Base-by-base conservation (phyloP, 2,797 vertebrate species). In the Crypturellus tataupa region DNA sequence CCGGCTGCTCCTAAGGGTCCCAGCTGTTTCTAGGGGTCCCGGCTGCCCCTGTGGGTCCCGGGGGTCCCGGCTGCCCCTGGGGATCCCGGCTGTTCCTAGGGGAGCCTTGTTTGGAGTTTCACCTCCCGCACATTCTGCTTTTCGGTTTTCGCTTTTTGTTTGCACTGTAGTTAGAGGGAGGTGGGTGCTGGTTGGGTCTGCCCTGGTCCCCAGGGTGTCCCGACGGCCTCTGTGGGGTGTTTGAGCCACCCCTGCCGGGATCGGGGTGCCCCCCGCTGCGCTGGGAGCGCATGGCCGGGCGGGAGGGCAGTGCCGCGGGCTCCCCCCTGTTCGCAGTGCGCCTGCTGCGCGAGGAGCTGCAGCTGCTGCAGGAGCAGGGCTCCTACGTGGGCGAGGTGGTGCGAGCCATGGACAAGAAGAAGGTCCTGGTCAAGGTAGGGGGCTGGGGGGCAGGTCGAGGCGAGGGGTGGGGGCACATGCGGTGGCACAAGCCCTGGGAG, bases 391-490 rank as follows among this genome's bases (percentile, higher is more conserved):
- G 99, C 17, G 99, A 99, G 95, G 99, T 99, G 70, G 99, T 99
- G 44, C 98, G 99, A 90, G 99, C 99, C 87, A 99, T 99, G 99
- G 99, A 99, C 95, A 99, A 99, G 97, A 99, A 99, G 97, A 99
- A 99, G 95, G 99, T 99, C 65, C 97, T 99, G 4, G 99, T 99
- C 21, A 99, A 99, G 99, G 99, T 99, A 97, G 0, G 37, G 80
- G 42, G 62, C 55, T 49, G 90, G 35, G 18, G 20, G 39, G 51
- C 0, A 0, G 10, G 8, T 3, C 29, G 44, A 20, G 29, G 53
- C 16, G 29, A 10, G 33, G 18, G 4, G 8, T 21, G 31, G 33
- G 33, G 27, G n/a, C 4, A 8, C 33, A 23, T 0, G 10, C 1
- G 37, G n/a, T 9, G 17, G 15, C 10, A 0, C 3, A 3, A 33